Conservation (phyloP, 2,113 vertebrate genomes). For the Kobus ellipsiprymnus region DNA sequence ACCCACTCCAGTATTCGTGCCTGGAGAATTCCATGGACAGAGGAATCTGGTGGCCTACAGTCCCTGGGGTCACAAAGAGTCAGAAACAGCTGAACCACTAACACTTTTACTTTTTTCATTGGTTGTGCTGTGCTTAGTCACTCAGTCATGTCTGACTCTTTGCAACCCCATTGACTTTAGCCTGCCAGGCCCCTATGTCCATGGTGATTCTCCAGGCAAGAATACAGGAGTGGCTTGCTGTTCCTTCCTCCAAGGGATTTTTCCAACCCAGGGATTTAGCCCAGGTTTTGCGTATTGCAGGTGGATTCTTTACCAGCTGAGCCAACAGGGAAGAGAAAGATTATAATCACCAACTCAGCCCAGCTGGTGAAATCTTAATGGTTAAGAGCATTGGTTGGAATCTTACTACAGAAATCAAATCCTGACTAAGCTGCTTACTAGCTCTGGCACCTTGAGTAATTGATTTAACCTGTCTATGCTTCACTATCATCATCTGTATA, state of each 20-base stretch:
- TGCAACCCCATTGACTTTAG: background rate
- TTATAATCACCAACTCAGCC: background rate
- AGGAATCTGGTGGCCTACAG: background rate
- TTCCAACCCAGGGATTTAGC: background rate
- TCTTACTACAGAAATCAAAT: background rate
- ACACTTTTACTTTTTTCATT: background rate
- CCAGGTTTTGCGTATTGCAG: background rate
- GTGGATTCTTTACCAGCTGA: background rate
- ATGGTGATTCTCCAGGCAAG: background rate
- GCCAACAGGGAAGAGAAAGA: background rate
- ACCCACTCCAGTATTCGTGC: background rate
- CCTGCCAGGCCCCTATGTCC: background rate
- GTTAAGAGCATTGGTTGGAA: background rate
- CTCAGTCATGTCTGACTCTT: background rate
- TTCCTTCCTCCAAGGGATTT: background rate
- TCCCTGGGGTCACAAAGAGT: background rate
- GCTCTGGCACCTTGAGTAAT: background rate
- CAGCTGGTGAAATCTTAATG: background rate
- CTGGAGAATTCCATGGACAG: background rate
- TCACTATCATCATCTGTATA: background rate
- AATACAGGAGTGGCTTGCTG: background rate
- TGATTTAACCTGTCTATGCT: fast-evolving
- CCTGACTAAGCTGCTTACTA: background rate
- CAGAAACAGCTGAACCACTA: background rate
- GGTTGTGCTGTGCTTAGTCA: background rate